Evolutionary conservation across 2,113 vertebrate species (phyloP).

Genomic region (Monopterus albus): DNA sequence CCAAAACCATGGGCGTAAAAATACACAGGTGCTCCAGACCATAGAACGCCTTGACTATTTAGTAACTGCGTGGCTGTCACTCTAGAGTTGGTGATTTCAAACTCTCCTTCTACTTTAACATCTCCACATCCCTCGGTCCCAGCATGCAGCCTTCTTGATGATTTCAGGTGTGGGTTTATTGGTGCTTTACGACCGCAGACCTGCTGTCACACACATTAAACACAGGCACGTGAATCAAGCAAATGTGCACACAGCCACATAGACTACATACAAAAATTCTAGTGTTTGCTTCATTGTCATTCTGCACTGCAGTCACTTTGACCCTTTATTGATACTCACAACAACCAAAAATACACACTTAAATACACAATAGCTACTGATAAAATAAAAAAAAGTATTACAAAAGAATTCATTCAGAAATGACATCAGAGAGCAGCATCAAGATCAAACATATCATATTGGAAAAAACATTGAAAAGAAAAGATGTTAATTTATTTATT

Average conservation of each 20-base stretch:
- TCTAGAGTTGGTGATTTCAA: constrained; percentile 20
- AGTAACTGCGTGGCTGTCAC: constrained; percentile 27
- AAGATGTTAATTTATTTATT: too few relatives aligned
- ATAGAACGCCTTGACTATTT: neutral
- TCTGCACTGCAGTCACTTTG: constrained; percentile 4
- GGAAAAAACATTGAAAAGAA: too few relatives aligned
- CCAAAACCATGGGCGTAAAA: neutral
- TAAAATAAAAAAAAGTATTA: neutral
- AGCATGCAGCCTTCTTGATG: constrained; percentile 51
- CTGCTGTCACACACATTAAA: constrained; percentile 77
- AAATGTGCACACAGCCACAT: neutral
- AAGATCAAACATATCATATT: neutral
- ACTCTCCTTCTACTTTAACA: constrained; percentile 44
- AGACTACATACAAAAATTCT: neutral
- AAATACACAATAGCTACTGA: neutral
- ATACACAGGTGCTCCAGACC: neutral
- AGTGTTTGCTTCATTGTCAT: constrained; percentile 28
- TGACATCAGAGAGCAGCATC: neutral
- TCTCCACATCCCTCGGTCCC: constrained; percentile 43
- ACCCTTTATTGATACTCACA: constrained; percentile 3
- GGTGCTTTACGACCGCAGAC: constrained; percentile 72
- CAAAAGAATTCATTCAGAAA: neutral
- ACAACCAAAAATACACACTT: neutral
- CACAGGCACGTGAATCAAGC: constrained; percentile 30
- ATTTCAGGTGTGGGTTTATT: constrained; percentile 74